Evolutionary conservation across 1,140 invertebrate genomes (phyloP), one percentile per base, ranked within the genome.

Genomic region (Neelides sp.): DNA sequence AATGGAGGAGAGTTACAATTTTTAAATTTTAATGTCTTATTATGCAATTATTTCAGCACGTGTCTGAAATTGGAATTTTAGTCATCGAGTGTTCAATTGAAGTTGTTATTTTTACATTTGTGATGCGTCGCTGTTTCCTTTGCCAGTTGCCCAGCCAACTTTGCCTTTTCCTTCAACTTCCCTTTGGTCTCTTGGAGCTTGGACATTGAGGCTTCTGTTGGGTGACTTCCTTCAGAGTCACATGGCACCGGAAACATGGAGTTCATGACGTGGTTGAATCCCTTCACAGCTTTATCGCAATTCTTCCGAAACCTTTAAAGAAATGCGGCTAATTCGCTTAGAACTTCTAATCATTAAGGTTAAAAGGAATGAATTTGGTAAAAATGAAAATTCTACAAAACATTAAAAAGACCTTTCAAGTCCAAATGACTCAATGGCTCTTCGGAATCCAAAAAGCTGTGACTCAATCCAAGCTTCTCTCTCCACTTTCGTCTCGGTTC

Each of bases 231-330:
- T 12, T 7, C 4, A 10, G 10, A 4, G 27, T 17, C n/a, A n/a
- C 55, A 15, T 12, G 39, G 22, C 2, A 5, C n/a, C 3, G 52
- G 51, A 46, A 53, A 67, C 30, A 62, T 50, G 7, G 47, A 36
- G 36, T 73, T 65, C 2, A 91, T 69, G 1, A 90, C 83, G 62
- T 80, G 74, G 66, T 91, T 85, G 64, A 91, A 91, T 3, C 89
- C 89, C 47, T 71, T 72, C 19, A 76, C 76, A 68, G 88, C 84
- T 70, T 88, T 83, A 1, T 66, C 64, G 55, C 81, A 82, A 64
- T 92, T 92, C 62, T 85, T 84, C 57, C 81, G 80, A 67, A 91
- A 92, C 34, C 87, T n/a, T n/a, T n/a, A n/a, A n/a, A n/a, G n/a
- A n/a, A n/a, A n/a, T n/a, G n/a, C n/a, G n/a, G n/a, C n/a, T n/a